Base-by-base conservation (phyloP, 2,113 vertebrate species). In the Chelonoidis abingdonii region DNA sequence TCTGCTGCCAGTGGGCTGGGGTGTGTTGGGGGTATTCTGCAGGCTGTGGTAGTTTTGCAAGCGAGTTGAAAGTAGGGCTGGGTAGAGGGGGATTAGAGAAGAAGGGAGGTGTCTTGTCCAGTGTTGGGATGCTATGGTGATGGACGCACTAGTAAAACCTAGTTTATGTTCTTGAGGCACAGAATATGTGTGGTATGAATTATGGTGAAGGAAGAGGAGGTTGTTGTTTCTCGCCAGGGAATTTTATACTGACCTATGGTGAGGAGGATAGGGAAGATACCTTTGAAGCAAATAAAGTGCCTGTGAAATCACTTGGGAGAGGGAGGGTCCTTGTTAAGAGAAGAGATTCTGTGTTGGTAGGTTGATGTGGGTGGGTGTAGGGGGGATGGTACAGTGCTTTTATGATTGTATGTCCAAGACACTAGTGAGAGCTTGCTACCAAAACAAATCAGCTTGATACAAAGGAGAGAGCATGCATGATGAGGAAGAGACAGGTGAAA, bases 161-260 rank as follows among this genome's bases (percentile, higher is more conserved):
- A 72, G 65, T 10, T 38, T 72, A n/a, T 38, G 9, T 38, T 72
- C 65, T 38, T 72, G 35, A 72, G 65, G 38, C 19, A 38, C 65
- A 72, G 35, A 27, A 38, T 72, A 35, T n/a, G 19, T 38, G 65
- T 72, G 65, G 65, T n/a, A 22, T 72, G 65, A 72, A n/a, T 72
- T 72, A 10, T 22, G 65, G n/a, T 72, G 65, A 72, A 72, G 38
- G 17, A 72, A 72, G 17, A 19, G n/a, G 19, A 72, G 65, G 35
- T 10, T 5, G 65, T n/a, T 78, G 81, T 87, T 47, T 83, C 35
- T 53, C 22, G 86, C 84, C 38, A 94, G 85, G 86, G 96, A 95
- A 93, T 96, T 87, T 94, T 10, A 38, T n/a, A 38, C 65, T 72
- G 19, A n/a, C 65, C 65, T 72, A n/a, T 38, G 35, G 35, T 19